Evolutionary conservation across 2,797 vertebrate genomes (phyloP), one percentile per base, ranked within the genome.

Genomic region (Enteromius argenteus): DNA sequence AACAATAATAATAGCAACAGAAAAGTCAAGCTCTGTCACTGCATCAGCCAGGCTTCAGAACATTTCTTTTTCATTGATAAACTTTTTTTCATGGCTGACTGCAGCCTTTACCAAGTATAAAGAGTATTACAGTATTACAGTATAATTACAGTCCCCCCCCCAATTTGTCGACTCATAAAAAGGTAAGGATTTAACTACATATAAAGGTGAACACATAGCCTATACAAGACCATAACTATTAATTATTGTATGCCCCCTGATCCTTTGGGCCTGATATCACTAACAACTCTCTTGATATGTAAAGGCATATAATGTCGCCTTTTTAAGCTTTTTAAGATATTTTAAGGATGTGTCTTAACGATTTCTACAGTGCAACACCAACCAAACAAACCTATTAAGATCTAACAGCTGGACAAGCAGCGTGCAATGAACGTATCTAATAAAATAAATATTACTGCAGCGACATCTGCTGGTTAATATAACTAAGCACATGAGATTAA

Each of bases 391-490:
- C 15, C 35, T 60, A 10, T 30, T 17, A n/a, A 76, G 35, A 32
- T 37, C 17, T 35, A 74, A 35, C 72, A 37, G 13, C 30, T n/a
- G 30, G 19, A n/a, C 51, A 74, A 35, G 17, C 35, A 30, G 49
- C 0, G 3, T 37, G 11, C 2, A 46, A 32, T 60, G 15, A 27
- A 74, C 35, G 17, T 32, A 9, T 30, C 1, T 4, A 32, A 73
- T 49, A 10, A 21, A 49, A 30, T 5, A 62, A 39, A 73, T 39
- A 27, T 27, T 23, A 39, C n/a, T 82, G 58, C 58, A 64, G 80
- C 58, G 80, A 51, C 80, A 64, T 35, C 80, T 82, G 71, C 44
- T 60, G 80, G 80, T 82, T 27, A 72, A 21, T 35, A 46, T 32
- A 72, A 35, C 1, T 73, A 35, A 71, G 5, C 69, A 17, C 42